Percentiles rank a stretch among this genome's conserved stretches.
Evolutionary conservation across 2,888 invertebrate genomes (phyloP).

Genomic region (Ceratothoa steindachneri): DNA sequence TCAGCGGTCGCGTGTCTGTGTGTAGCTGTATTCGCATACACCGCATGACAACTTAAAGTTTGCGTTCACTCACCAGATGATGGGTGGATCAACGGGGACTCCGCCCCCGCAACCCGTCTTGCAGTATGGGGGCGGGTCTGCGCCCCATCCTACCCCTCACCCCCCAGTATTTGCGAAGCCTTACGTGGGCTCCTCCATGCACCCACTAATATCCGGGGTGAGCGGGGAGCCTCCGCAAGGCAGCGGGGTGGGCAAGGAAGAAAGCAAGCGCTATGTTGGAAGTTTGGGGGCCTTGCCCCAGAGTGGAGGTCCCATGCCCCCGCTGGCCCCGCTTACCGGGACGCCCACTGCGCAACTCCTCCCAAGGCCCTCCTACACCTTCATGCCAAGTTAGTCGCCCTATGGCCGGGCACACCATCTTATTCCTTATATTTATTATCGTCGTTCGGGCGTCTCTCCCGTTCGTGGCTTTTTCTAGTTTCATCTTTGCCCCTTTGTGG

Average conservation of each 20-base stretch:
- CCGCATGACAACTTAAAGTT: neutral
- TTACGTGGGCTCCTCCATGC: slow-evolving; percentile 38
- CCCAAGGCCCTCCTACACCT: slow-evolving; percentile 6
- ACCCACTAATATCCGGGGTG: slow-evolving; percentile 27
- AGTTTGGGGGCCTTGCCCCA: neutral
- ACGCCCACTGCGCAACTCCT: slow-evolving; percentile 8
- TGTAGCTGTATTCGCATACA: neutral
- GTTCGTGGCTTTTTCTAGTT: neutral
- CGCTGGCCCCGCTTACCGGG: neutral
- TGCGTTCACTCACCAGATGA: slow-evolving; percentile 29
- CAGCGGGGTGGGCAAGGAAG: neutral
- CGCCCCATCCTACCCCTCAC: slow-evolving; percentile 44
- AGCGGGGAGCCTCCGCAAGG: slow-evolving; percentile 16
- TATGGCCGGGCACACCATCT: neutral
- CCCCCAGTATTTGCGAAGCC: slow-evolving; percentile 46
- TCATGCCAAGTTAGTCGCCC: slow-evolving; percentile 9
- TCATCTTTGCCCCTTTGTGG: no score
- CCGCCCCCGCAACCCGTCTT: slow-evolving; percentile 38
- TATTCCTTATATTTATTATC: neutral
- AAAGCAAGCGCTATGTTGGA: slow-evolving; percentile 5
- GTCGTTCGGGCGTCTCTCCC: neutral
- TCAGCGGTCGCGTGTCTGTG: neutral
- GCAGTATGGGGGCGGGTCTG: slow-evolving; percentile 30
- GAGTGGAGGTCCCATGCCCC: neutral
- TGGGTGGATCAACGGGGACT: slow-evolving; percentile 40